A percentile compares a stretch with the other conserved stretches of the same genome.
Evolutionary conservation across 2,113 vertebrate species (phyloP).

Genomic region (Lepus europaeus): DNA sequence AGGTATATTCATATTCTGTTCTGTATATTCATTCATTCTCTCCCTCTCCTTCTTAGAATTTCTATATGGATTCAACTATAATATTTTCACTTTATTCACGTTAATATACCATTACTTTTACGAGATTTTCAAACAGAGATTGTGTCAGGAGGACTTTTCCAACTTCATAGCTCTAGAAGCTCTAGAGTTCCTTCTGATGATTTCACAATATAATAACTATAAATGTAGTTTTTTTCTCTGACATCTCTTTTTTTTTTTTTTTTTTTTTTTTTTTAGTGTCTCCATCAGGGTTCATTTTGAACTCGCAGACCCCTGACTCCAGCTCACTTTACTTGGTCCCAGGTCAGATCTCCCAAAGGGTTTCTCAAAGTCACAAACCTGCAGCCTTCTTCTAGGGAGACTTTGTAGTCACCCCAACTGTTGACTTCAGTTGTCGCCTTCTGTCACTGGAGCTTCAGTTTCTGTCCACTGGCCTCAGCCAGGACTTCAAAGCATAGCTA

Average conservation of each 20-base stretch:
- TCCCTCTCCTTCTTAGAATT: background rate
- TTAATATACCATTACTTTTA: background rate
- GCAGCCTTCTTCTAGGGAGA: background rate
- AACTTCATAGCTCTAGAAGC: background rate
- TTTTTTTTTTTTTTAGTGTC: too few relatives aligned
- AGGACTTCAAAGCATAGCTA: conserved; percentile 91
- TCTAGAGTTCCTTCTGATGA: background rate
- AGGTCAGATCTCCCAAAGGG: background rate
- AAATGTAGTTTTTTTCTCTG: background rate
- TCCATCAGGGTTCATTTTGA: background rate
- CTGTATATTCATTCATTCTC: too few relatives aligned
- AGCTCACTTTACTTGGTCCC: conserved; percentile 67
- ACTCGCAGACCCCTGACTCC: background rate
- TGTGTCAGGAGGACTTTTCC: background rate
- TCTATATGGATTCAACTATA: background rate
- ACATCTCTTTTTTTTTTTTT: background rate
- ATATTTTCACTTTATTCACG: background rate
- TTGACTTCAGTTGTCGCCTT: background rate
- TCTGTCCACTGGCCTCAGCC: background rate
- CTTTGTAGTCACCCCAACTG: background rate
- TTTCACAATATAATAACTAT: background rate
- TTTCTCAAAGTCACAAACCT: background rate
- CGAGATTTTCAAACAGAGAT: background rate
- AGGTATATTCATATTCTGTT: background rate
- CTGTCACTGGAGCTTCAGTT: conserved; percentile 1